Evolutionary conservation across 2,113 vertebrate genomes (phyloP).

Genomic region (Noctilio leporinus): DNA sequence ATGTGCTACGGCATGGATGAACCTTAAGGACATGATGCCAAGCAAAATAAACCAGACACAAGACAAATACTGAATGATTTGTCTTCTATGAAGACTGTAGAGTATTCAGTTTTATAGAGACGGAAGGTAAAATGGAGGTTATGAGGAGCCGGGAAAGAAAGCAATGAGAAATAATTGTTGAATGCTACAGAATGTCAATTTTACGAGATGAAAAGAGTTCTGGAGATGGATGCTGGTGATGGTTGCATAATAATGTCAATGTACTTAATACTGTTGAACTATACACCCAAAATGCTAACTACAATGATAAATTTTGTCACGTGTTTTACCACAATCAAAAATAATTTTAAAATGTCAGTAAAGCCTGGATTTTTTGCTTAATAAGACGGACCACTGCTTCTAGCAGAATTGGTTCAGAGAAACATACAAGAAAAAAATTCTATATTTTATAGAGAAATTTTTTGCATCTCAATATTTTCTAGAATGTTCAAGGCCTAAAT

Average conservation of each 20-base stretch:
- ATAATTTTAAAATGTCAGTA: background rate
- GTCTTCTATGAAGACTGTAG: background rate
- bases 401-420: background rate
- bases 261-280: too few species aligned
- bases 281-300: background rate
- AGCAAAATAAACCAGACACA: background rate
- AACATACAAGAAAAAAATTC: background rate
- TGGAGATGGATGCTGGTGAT: too few species aligned
- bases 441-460: background rate
- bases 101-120: background rate
- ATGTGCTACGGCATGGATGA: too few species aligned
- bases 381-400: background rate
- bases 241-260: too few species aligned
- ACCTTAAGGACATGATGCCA: too few species aligned
- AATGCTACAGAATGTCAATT: background rate
- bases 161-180: background rate
- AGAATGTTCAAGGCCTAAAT: background rate
- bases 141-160: background rate
- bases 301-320: background rate
- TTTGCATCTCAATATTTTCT: background rate
- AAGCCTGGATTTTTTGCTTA: background rate
- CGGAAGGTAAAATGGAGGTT: background rate
- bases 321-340: background rate
- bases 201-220: too few species aligned
- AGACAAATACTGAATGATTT: background rate